Evolutionary conservation across 2,888 invertebrate species (phyloP).

Genomic region (Lasioglossum villosulum): DNA sequence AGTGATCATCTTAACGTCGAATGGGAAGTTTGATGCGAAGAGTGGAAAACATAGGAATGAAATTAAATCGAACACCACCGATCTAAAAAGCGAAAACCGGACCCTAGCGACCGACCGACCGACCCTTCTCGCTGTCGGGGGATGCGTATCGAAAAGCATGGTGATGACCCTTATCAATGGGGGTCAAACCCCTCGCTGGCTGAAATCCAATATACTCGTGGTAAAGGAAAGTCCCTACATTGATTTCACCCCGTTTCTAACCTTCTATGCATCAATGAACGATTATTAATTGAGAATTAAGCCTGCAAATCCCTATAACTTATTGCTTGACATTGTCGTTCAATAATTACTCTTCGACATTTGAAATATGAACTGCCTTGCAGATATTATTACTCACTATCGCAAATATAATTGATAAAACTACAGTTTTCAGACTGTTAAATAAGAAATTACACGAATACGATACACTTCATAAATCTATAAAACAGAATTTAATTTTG

Average conservation of each 20-base stretch:
- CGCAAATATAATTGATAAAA: neutral
- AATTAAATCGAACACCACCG: slow-evolving; percentile 72
- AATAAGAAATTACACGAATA: neutral
- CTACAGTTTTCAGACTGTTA: neutral
- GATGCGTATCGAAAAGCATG: slow-evolving; percentile 72
- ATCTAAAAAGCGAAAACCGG: slow-evolving; percentile 55
- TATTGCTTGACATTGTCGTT: neutral
- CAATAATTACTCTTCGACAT: neutral
- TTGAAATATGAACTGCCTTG: neutral
- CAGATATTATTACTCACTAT: too few species aligned
- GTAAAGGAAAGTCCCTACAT: slow-evolving; percentile 69
- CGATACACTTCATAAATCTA: neutral
- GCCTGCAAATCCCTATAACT: slow-evolving; percentile 61
- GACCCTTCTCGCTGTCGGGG: slow-evolving; percentile 48
- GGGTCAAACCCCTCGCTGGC: slow-evolving; percentile 75
- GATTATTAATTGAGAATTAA: slow-evolving; percentile 76
- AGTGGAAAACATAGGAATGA: slow-evolving; percentile 61
- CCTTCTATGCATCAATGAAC: slow-evolving; percentile 70
- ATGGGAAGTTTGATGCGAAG: slow-evolving; percentile 38
- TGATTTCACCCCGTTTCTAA: slow-evolving; percentile 59
- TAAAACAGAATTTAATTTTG: neutral
- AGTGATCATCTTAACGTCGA: slow-evolving; percentile 6
- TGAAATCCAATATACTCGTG: slow-evolving; percentile 80
- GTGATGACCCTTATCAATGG: slow-evolving; percentile 81
- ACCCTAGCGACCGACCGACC: slow-evolving; percentile 45